These are phyloP conservation scores for Mobula hypostoma DNA, from an alignment of 2,113 vertebrate species.

Conservation along the genomic window DNA sequence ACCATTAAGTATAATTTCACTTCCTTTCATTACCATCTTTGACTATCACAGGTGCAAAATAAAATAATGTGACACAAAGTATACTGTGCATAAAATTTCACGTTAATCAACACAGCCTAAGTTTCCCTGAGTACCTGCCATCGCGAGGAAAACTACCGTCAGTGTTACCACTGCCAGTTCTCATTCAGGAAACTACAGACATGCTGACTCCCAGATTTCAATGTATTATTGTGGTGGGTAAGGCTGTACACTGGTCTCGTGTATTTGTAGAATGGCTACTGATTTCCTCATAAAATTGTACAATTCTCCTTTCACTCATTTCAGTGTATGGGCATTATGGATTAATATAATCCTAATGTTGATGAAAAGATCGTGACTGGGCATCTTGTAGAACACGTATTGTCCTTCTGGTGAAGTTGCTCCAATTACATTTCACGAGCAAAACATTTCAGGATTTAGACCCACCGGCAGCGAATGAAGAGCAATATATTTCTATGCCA, in stretches of 20 bases:
- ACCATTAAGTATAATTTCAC: constrained; percentile 36
- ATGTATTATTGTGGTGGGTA: neutral
- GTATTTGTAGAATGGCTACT: neutral
- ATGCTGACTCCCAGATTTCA: neutral
- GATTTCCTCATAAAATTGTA: neutral
- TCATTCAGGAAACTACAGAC: neutral
- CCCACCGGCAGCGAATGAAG: no score
- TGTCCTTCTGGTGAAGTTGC: no score
- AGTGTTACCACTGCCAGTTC: neutral
- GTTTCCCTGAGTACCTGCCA: neutral
- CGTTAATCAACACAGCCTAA: neutral
- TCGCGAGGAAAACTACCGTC: neutral
- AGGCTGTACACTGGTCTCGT: neutral
- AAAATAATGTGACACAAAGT: constrained; percentile 17
- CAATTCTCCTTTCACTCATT: no score
- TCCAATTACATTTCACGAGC: no score
- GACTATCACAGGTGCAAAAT: constrained; percentile 27
- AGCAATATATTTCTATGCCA: no score
- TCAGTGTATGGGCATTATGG: no score
- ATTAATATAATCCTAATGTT: no score
- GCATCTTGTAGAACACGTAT: no score
- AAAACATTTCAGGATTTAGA: no score
- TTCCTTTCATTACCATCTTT: constrained; percentile 37
- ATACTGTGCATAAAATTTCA: neutral
- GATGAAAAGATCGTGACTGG: no score